A percentile compares a stretch with the other conserved stretches of the same genome.
Conservation (phyloP, 30 jellyfish, hydroid and myxozoan species). For the Aurelia sp. region DNA sequence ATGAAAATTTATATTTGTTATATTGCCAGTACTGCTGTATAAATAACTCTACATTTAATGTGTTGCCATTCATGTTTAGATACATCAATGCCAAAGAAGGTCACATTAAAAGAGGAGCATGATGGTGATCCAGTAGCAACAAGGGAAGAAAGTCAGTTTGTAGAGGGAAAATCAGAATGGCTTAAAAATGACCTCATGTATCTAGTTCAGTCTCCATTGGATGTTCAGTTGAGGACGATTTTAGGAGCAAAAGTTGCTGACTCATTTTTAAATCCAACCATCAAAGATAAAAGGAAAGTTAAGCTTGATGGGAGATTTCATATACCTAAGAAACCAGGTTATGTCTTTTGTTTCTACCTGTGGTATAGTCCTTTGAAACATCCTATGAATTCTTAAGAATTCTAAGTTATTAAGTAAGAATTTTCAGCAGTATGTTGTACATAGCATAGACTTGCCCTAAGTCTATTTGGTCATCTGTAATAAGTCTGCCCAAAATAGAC, state of each 20-base stretch:
- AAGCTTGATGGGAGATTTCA: slow-evolving; percentile 26
- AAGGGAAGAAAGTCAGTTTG: slow-evolving; percentile 20
- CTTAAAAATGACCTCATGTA: slow-evolving; percentile 46
- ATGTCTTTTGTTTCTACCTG: no score
- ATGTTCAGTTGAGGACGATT: slow-evolving; percentile 56
- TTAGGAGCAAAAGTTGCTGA: slow-evolving; percentile 63
- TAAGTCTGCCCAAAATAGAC: no score
- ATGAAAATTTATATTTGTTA: no score
- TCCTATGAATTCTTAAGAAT: no score
- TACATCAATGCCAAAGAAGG: slow-evolving; percentile 34
- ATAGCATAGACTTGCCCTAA: no score
- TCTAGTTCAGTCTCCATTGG: slow-evolving; percentile 61
- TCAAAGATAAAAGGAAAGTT: slow-evolving; percentile 60
- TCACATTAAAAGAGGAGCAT: slow-evolving; percentile 16
- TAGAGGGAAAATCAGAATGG: slow-evolving; percentile 61
- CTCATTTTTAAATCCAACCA: slow-evolving; percentile 75
- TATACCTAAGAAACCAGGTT: slow-evolving; percentile 55
- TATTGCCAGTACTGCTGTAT: no score
- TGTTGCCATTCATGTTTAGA: neutral
- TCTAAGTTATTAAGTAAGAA: no score
- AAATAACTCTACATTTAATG: no score
- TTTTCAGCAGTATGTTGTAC: no score
- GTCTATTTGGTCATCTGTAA: no score
- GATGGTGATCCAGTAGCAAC: neutral
- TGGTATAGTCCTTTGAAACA: no score